Base-by-base conservation (phyloP, 2,113 vertebrate species). In the Sinosuthora webbiana region DNA sequence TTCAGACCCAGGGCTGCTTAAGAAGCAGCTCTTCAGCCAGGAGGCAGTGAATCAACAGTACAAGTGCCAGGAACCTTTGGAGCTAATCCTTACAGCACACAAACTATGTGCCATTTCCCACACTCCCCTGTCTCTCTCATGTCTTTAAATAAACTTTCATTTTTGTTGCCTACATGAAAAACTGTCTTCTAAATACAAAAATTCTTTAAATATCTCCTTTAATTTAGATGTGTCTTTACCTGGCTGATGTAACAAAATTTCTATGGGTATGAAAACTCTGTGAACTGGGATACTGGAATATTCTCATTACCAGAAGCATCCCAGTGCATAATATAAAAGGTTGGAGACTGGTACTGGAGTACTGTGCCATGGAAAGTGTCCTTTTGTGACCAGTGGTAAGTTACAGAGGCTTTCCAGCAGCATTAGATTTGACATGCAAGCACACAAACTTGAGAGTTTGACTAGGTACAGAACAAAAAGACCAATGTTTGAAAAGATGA, bases 121-220 rank as follows among this genome's bases (percentile, higher is more conserved):
- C 0, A 0, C 33, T 39, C 10, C 23, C 12, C 30, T 24, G 5
- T 41, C 41, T 59, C 31, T 21, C 19, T 59, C 62, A 47, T 11
- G 35, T 81, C 47, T 76, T 78, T 74, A 76, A 70, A 55, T 67
- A 50, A 50, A 59, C 14, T 47, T 64, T 30, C 20, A 2, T 23
- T 87, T 83, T 74, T 42, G 23, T 55, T 75, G 47, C 21, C 81
- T 30, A 15, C 12, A 10, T 49, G 60, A 35, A 55, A 81, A 60
- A 17, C 8, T 13, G 35, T 87, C 50, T 86, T 31, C 49, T 3
- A 75, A 74, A 87, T 24, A 41, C 0, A 90, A 57, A 71, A 60
- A 44, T 15, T 23, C 13, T 52, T 94, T 77, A 60, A 83, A 47
- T 45, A 74, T 3, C 12, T 62, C 57, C 59, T 67, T 81, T 78